Percentiles rank a stretch among this genome's conserved stretches.
Conservation (phyloP, 2,888 invertebrate species). For the Andrena haemorrhoa region DNA sequence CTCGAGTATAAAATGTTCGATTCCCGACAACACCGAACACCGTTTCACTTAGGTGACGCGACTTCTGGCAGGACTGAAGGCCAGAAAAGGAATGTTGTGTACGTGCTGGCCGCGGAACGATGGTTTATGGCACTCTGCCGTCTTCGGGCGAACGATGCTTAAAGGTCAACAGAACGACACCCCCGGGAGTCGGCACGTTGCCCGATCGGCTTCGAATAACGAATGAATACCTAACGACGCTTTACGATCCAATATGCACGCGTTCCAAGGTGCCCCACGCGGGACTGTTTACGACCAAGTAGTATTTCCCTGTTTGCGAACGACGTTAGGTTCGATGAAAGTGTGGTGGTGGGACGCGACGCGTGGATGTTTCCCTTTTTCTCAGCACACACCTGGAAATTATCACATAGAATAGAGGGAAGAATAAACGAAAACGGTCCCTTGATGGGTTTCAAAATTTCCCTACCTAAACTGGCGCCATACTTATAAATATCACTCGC, state of each 20-base stretch:
- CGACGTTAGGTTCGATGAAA: constrained; percentile 13
- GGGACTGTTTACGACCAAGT: constrained; percentile 29
- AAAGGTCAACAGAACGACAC: constrained; percentile 77
- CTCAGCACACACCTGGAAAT: no score
- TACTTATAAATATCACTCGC: no score
- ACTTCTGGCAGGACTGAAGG: neutral
- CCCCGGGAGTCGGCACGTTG: constrained; percentile 58
- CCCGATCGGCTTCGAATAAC: constrained; percentile 79
- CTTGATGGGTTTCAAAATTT: no score
- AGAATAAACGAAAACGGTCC: no score
- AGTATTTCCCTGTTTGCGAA: neutral
- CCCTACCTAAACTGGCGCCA: no score
- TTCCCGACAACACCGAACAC: neutral
- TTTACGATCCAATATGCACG: constrained; percentile 78
- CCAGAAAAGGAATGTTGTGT: constrained; percentile 46
- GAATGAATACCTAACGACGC: constrained; percentile 81
- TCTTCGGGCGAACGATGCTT: constrained; percentile 74
- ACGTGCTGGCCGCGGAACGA: constrained; percentile 64
- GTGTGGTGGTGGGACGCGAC: neutral
- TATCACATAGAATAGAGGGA: no score
- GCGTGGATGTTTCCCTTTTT: no score
- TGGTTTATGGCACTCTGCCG: constrained; percentile 75
- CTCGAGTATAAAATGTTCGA: neutral
- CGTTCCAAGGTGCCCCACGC: constrained; percentile 64
- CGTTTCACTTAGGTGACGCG: constrained; percentile 13